Base-by-base conservation (phyloP, 2,113 vertebrate genomes). In the Fulmarus glacialis region DNA sequence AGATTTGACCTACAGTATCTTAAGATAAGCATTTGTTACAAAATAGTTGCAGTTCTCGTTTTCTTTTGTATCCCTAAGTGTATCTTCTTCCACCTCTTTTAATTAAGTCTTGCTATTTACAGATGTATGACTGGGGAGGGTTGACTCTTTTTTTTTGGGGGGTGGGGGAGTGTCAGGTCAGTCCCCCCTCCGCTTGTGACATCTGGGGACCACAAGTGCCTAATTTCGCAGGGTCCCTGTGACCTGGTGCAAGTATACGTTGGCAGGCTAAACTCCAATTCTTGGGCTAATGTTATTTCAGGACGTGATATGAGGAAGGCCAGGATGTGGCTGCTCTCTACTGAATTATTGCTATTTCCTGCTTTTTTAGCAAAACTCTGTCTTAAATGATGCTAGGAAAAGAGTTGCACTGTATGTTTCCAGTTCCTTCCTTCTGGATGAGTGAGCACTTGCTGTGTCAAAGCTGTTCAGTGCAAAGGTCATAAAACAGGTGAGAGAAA, bases 261-360 rank as follows among this genome's bases (percentile, higher is more conserved):
- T 24, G 66, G 20, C 36, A 29, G 56, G 42, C 45, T 43, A 5
- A 19, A 11, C 32, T 4, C 63, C 21, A 27, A 1, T 8, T 32
- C 66, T 10, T 23, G 17, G 26, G 42, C 72, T 71, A 12, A 18
- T 0, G 1, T 40, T 55, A 21, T 21, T 42, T 73, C 29, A 30
- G 63, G 55, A 6, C 0, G 10, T 1, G 18, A 4, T 5, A 10
- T 1, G 27, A 26, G 45, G 45, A 55, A 48, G 45, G 62, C 15
- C 4, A 3, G 45, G 47, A 15, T 16, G 29, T 8, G 26, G 42
- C 83, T 68, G 42, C 18, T 19, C 45, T 36, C 23, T 29, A 27
- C 62, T 75, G 62, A 81, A 55, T 21, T 55, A 68, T 13, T 63
- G 55, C 55, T 34, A 4, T 48, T 75, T 47, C 48, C 47, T 92